Conservation (phyloP, 2,888 invertebrate genomes). For the Nasonia oneida region DNA sequence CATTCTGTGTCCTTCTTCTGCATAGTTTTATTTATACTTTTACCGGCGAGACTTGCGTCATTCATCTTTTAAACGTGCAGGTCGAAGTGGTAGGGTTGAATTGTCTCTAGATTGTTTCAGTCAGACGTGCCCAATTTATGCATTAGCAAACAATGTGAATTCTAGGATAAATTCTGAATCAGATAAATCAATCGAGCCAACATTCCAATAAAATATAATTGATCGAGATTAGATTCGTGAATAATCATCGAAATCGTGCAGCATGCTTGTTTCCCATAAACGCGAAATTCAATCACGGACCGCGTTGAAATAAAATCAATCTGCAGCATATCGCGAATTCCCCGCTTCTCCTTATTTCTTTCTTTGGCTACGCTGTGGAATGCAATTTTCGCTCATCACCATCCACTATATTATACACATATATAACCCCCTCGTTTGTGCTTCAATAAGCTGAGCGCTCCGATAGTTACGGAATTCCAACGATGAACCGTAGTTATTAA, state of each 20-base stretch:
- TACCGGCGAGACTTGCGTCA: background rate
- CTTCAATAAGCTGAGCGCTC: background rate
- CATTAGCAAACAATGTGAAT: too few relatives aligned
- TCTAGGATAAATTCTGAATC: too few relatives aligned
- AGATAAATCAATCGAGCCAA: background rate
- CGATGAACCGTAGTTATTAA: slow-evolving; percentile 13
- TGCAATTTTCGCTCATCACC: background rate
- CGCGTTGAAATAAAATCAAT: background rate
- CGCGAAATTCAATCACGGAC: background rate
- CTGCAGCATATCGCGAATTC: background rate
- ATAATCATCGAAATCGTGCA: background rate
- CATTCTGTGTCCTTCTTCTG: background rate
- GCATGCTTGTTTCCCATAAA: background rate
- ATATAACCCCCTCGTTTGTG: background rate
- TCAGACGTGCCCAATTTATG: background rate
- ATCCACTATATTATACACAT: background rate
- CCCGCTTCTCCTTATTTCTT: background rate
- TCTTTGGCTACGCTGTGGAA: background rate
- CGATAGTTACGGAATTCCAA: background rate
- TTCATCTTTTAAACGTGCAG: background rate
- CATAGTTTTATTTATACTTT: background rate
- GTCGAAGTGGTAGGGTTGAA: too few relatives aligned
- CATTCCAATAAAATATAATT: slow-evolving; percentile 4
- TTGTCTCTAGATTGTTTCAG: too few relatives aligned
- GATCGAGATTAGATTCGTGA: background rate